Base-by-base conservation (phyloP, 1,140 invertebrate genomes). In the Drosophila quadrilineata region DNA sequence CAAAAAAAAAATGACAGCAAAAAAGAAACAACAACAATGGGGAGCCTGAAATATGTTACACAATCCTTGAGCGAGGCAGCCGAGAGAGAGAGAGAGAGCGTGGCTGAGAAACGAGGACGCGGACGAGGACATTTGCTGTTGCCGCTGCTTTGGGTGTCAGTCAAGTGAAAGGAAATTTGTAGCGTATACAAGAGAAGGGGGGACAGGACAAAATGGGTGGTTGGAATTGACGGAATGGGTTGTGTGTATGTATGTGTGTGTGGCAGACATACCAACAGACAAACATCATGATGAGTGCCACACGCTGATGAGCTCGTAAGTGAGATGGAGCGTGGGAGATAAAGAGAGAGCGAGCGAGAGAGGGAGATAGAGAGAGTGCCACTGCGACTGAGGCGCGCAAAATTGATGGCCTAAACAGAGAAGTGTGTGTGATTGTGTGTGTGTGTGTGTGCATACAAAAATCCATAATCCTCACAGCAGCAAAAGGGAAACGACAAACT, bases 151-250 rank as follows among this genome's bases (percentile, higher is more conserved):
- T 80, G 76, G 77, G 62, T 85, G 80, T 85, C 79, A 85, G 80
- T 85, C 79, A 85, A 86, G 79, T 85, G 79, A 85, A 85, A 85
- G 79, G 79, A 85, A 85, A 85, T 85, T n/a, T 85, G 79, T 85
- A 68, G 70, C 79, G 50, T 58, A 71, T 66, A 71, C 28, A 43
- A 58, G 2, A 52, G 29, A 6, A 28, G 16, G 35, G 0, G 12
- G 16, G 24, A 10, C 2, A 12, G 14, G 8, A 9, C 6, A 16
- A 40, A 12, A 28, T 10, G 6, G 43, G 21, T 8, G 14, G 6
- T 10, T 26, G 21, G 12, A 22, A 10, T 3, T 12, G 10, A 14
- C 8, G 12, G 41, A 9, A 10, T 16, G 6, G 24, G 22, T 5
- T 14, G 6, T 12, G 19, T 40, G 29, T 4, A 10, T 17, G 19